Conservation (phyloP, 2,113 vertebrate species). For the Hemicordylus capensis region DNA sequence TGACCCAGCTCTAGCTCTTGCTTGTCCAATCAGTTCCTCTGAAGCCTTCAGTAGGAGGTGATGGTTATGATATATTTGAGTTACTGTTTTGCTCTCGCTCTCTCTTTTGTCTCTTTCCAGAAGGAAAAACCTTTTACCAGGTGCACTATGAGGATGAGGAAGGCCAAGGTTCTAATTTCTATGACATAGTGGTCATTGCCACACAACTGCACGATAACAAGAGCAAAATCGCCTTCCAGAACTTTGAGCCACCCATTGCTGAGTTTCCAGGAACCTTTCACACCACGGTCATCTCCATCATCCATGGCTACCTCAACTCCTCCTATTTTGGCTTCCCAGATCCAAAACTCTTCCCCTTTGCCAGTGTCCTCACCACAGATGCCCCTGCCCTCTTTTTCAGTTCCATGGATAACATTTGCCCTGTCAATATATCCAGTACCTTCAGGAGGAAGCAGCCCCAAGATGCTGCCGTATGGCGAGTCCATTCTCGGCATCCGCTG, state of each 20-base stretch:
- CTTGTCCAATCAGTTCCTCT: not conserved
- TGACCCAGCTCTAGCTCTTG: not conserved
- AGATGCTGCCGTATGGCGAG: constrained; percentile 92
- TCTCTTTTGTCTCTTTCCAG: constrained; percentile 68
- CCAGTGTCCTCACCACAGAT: constrained; percentile 89
- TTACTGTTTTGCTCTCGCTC: not conserved
- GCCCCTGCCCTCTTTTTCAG: constrained; percentile 86
- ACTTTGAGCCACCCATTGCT: constrained; percentile 79
- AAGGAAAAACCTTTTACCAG: constrained; percentile 84
- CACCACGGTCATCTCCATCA: constrained; percentile 85
- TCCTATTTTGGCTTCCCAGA: constrained; percentile 93
- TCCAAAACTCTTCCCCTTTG: constrained; percentile 93
- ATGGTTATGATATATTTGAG: not conserved
- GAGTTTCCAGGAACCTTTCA: constrained; percentile 83
- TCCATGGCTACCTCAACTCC: constrained; percentile 97
- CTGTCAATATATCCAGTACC: constrained; percentile 87
- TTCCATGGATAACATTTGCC: constrained; percentile 88
- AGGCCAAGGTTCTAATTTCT: constrained; percentile 78
- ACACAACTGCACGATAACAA: constrained; percentile 84
- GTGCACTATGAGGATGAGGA: constrained; percentile 78
- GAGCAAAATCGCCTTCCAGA: constrained; percentile 83
- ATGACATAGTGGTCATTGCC: constrained; percentile 92
- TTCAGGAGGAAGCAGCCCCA: constrained; percentile 95
- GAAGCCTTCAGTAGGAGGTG: not conserved
- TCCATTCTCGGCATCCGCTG: constrained; percentile 86